Conservation (phyloP, 2,113 vertebrate genomes). For the Tragelaphus strepsiceros region DNA sequence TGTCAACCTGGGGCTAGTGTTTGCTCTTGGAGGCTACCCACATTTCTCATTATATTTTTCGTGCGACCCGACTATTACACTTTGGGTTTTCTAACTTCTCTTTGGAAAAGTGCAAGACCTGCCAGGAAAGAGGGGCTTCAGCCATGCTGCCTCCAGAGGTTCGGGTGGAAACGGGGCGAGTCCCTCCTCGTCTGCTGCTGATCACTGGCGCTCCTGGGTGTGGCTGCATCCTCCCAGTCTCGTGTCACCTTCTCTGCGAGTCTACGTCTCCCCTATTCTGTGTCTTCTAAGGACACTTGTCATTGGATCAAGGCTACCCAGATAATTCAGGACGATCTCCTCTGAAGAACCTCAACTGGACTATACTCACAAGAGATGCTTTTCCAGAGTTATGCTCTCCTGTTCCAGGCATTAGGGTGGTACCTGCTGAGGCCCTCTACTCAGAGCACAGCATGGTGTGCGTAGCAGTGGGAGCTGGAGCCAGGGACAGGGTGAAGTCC, state of each 20-base stretch:
- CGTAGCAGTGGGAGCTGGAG: background rate
- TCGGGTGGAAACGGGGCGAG: fast-evolving
- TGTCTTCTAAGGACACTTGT: background rate
- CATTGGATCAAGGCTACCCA: background rate
- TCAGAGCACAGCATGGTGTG: background rate
- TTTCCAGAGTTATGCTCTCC: background rate
- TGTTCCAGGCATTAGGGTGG: fast-evolving
- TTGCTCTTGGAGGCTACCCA: background rate
- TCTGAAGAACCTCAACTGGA: background rate
- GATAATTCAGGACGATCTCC: background rate
- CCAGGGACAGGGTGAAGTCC: background rate
- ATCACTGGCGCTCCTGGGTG: background rate
- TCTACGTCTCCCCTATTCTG: background rate
- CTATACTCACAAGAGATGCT: background rate
- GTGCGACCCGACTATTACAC: background rate
- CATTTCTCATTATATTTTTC: background rate
- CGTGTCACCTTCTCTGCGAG: background rate
- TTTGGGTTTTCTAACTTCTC: background rate
- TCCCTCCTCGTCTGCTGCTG: background rate
- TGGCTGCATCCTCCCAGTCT: background rate
- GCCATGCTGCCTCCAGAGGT: background rate
- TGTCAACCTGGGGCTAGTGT: background rate
- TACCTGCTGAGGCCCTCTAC: fast-evolving
- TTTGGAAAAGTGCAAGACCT: background rate
- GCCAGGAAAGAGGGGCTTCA: background rate